These are phyloP conservation scores for Pelecanoides urinatrix DNA, from an alignment of 2,113 vertebrate genomes.

Conservation along the genomic window DNA sequence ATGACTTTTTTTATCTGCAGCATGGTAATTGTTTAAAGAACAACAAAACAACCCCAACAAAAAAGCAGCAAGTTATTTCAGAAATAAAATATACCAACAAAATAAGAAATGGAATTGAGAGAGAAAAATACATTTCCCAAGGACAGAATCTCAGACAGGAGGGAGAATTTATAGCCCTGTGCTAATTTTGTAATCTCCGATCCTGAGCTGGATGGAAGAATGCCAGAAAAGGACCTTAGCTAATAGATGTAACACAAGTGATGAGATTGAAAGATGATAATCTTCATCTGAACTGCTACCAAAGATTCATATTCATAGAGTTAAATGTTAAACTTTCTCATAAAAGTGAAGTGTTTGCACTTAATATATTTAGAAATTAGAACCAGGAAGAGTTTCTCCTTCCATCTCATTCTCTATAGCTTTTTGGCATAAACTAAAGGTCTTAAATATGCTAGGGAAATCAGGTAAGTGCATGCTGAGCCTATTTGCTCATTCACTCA, in stretches of 20 bases:
- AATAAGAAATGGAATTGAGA: neutral
- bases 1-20: neutral
- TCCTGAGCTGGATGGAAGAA: neutral
- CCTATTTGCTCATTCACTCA: neutral
- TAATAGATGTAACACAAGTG: neutral
- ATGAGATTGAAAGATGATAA: neutral
- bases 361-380: conserved; percentile 18
- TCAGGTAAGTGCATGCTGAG: neutral
- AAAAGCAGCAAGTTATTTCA: neutral
- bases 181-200: neutral
- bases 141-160: neutral
- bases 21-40: neutral
- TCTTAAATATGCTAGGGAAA: neutral
- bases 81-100: neutral
- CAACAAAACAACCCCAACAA: neutral
- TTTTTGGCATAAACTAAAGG: neutral
- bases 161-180: conserved; percentile 17
- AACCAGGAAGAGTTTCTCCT: neutral
- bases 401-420: neutral
- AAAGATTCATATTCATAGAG: neutral
- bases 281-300: neutral
- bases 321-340: conserved; percentile 11
- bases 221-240: neutral
- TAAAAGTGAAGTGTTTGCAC: neutral
- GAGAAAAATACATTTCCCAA: neutral